Evolutionary conservation across 2,113 vertebrate species (phyloP).

Genomic region (Pogona vitticeps): DNA sequence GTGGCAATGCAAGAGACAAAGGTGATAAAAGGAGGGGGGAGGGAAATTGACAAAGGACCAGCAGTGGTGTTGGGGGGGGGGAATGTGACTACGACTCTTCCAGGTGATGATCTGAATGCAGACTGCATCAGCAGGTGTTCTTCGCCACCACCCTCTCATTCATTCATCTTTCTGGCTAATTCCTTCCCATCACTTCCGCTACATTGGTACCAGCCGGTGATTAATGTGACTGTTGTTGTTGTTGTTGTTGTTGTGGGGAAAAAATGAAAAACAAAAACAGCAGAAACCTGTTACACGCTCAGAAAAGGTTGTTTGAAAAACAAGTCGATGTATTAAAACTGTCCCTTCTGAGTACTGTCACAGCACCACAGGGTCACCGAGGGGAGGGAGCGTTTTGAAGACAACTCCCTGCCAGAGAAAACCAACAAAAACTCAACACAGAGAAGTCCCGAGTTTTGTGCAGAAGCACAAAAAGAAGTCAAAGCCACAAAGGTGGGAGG

Average conservation of each 20-base stretch:
- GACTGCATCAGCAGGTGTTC: neutral
- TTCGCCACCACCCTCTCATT: accelerated
- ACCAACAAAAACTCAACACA: no score
- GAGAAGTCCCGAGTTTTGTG: no score
- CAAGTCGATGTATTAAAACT: neutral
- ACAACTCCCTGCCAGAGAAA: no score
- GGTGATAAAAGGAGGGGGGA: accelerated
- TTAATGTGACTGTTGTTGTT: neutral
- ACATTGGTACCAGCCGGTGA: neutral
- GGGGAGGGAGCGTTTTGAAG: no score
- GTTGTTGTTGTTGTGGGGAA: neutral
- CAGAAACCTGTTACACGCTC: accelerated
- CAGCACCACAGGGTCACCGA: neutral
- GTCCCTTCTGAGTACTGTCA: neutral
- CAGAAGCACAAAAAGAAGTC: no score
- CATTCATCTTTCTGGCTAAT: accelerated
- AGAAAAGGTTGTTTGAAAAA: neutral
- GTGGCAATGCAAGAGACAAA: neutral
- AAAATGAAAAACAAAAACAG: neutral
- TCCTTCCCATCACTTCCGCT: neutral
- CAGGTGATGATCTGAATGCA: neutral
- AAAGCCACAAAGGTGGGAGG: no score
- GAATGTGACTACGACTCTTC: neutral
- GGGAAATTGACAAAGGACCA: neutral
- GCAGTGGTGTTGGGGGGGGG: accelerated